These are phyloP conservation scores for Notodonta ziczac DNA, from an alignment of 2,888 invertebrate species.

Conservation along the genomic window DNA sequence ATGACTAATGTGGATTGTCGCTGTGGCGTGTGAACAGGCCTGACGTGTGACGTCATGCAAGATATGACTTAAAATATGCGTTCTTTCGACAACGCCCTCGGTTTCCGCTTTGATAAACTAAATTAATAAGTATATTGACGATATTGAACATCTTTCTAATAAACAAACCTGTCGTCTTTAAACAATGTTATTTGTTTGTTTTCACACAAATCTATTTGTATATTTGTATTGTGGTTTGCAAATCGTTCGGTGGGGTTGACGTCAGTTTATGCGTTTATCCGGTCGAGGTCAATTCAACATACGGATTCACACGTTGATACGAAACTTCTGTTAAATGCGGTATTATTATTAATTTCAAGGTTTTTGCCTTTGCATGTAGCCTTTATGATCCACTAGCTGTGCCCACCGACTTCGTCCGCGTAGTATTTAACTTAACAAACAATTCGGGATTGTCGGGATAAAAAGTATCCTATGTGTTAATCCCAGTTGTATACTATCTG, in stretches of 20 bases:
- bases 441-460: too few species aligned
- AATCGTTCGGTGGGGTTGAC: constrained; percentile 46
- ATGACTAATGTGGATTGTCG: constrained; percentile 49
- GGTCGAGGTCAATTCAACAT: constrained; percentile 48
- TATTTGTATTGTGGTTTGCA: constrained; percentile 24
- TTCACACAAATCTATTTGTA: constrained; percentile 8
- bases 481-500: too few species aligned
- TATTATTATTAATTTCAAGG: background rate
- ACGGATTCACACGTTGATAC: constrained; percentile 11
- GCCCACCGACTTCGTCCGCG: too few species aligned
- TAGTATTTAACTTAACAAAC: too few species aligned
- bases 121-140: background rate
- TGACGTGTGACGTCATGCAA: constrained; percentile 21
- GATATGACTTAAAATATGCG: constrained; percentile 23
- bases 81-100: constrained; percentile 7
- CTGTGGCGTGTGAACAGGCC: constrained; percentile 34
- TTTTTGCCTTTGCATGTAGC: background rate
- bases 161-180: background rate
- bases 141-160: background rate
- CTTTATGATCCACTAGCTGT: too few species aligned
- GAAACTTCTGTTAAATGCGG: background rate
- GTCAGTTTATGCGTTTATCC: constrained; percentile 48
- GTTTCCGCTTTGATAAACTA: constrained; percentile 8
- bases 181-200: constrained; percentile 5
- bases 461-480: too few species aligned